Percentiles rank a stretch among this genome's conserved stretches.
These are phyloP conservation scores for Merops nubicus DNA, from an alignment of 2,113 vertebrate genomes.

Conservation along the genomic window DNA sequence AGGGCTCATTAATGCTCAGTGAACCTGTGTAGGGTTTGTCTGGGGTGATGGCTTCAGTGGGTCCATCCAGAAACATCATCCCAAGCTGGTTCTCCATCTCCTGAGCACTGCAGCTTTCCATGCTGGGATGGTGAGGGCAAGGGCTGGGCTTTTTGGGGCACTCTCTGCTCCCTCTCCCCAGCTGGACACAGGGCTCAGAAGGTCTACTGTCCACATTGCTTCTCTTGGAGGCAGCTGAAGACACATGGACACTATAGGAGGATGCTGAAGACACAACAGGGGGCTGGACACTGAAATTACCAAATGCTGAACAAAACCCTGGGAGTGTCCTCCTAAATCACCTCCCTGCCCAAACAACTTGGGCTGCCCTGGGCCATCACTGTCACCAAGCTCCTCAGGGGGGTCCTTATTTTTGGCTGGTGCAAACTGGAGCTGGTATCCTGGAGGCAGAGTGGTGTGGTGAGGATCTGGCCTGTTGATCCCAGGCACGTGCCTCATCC, in stretches of 20 bases:
- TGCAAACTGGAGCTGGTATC: rapidly evolving
- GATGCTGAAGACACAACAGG: not conserved
- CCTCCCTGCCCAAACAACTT: not conserved
- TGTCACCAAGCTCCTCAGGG: rapidly evolving
- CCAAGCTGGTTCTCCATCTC: not conserved
- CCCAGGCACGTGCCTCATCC: rapidly evolving
- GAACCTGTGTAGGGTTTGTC: not conserved
- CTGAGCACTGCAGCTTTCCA: not conserved
- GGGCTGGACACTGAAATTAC: not conserved
- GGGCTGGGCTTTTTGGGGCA: not conserved
- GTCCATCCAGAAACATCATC: not conserved
- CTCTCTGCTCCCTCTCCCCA: not conserved
- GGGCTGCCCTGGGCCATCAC: not conserved
- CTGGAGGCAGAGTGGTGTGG: rapidly evolving
- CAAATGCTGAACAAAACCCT: not conserved
- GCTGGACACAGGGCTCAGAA: rapidly evolving
- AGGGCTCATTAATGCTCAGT: not conserved
- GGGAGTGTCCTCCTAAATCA: not conserved
- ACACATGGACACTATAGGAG: not conserved
- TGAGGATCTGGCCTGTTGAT: not conserved
- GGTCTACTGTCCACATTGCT: rapidly evolving
- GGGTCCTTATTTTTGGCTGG: not conserved
- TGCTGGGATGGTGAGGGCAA: not conserved
- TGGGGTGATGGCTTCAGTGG: not conserved
- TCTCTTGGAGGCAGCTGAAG: not conserved